These are phyloP conservation scores for Leucophora obtusa DNA, from an alignment of 2,888 invertebrate species.

Conservation along the genomic window DNA sequence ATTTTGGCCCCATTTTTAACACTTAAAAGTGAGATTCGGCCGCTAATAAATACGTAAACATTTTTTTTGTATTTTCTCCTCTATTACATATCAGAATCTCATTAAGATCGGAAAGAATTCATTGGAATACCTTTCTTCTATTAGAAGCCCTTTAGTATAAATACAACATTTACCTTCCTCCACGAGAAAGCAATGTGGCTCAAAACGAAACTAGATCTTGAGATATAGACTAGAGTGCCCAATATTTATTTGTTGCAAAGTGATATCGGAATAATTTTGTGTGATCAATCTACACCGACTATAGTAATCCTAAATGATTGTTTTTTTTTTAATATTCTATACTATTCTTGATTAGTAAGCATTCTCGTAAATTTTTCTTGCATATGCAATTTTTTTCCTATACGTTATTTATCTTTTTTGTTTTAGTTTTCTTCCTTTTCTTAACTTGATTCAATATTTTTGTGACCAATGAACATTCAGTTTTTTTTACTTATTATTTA, in stretches of 20 bases:
- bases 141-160: too few species aligned
- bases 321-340: constrained; percentile 38
- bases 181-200: too few species aligned
- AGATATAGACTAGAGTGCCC: too few species aligned
- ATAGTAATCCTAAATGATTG: constrained; percentile 21
- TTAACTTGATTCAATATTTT: constrained; percentile 60
- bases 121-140: too few species aligned
- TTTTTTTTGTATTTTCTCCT: too few species aligned
- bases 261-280: background rate
- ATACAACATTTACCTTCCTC: too few species aligned
- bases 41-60: too few species aligned
- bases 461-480: constrained; percentile 63
- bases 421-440: constrained; percentile 25
- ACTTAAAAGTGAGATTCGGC: too few species aligned
- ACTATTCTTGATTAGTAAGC: constrained; percentile 59
- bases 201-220: too few species aligned
- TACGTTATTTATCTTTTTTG: constrained; percentile 51
- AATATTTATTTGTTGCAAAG: background rate
- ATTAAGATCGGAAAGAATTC: too few species aligned
- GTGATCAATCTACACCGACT: background rate
- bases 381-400: constrained; percentile 41
- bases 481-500: constrained; percentile 44
- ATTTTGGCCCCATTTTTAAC: too few species aligned
- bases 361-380: constrained; percentile 44
- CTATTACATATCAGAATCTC: too few species aligned